Base-by-base conservation (phyloP, 1,140 invertebrate genomes). In the Eciton burchellii region DNA sequence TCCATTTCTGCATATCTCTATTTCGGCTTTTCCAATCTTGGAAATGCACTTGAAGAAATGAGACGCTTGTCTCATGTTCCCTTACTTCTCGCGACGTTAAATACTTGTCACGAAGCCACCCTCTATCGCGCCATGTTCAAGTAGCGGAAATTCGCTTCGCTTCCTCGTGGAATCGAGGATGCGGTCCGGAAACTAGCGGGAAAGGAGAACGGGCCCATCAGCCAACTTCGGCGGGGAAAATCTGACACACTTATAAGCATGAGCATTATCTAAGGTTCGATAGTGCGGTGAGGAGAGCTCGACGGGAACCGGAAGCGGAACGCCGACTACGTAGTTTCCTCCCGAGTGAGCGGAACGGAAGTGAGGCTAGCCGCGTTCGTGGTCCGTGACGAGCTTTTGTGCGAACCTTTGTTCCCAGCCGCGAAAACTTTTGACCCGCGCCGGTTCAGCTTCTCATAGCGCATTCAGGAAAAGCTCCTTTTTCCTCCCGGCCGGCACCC, bases 381-480 rank as follows among this genome's bases (percentile, higher is more conserved):
- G 65, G 70, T 72, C 79, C 71, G 71, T 72, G 84, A 83, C 73
- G 77, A 85, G 77, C 84, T 83, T 85, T 83, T 73, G 74, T 60
- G 54, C 72, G 4, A 62, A 8, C 47, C 73, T 89, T 89, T 89
- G 88, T 88, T 87, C 88, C 60, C 21, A 43, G 24, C 57, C 43
- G 60, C 54, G 62, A 86, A 70, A 89, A 86, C 82, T 89, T 88
- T 82, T 62, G 72, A 77, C 81, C 77, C 57, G 57, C 41, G 68
- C n/a, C 26, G 54, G 19, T 12, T 11, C 52, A 74, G 81, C 45
- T 84, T 87, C 65, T 79, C 66, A 56, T 62, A 63, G 43, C 62
- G 59, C 72, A 81, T 87, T 85, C 77, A 68, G 76, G 57, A 82
- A 88, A 84, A 87, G 77, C 83, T 87, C 45, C 74, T 83, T 83